Base-by-base conservation (phyloP, 2,797 vertebrate species). In the Pangasius djambal region DNA sequence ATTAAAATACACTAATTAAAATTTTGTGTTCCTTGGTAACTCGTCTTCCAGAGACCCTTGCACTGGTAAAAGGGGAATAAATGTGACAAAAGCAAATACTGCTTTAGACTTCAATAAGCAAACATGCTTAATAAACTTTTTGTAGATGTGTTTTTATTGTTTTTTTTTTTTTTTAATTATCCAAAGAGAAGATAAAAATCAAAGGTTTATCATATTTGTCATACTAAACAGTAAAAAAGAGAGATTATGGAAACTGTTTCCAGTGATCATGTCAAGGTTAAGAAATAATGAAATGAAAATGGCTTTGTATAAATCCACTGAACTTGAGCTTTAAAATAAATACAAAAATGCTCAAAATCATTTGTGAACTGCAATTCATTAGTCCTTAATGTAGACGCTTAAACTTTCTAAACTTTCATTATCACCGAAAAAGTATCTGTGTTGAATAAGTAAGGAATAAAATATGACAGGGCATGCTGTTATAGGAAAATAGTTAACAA, bases 1-100 rank as follows among this genome's bases (percentile, higher is more conserved):
- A 99, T 99, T 99, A 99, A 99, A 99, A 99, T 99, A 99, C 98
- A 99, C 98, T 99, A 99, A 99, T 99, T 99, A 99, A 99, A 99
- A 99, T 99, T 99, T 99, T 99, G 98, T 99, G 98, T 99, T 99
- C 98, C 98, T 99, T 98, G 97, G 98, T 99, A 99, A 99, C 98
- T 99, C 98, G 98, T 99, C 98, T 99, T 99, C 97, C 97, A 98
- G 96, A 97, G 98, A 97, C 98, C 97, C 97, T 97, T 97, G 97
- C 97, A 97, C 97, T 97, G 97, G 98, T 97, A 99, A 99, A 99
- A 99, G 98, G 98, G 98, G 98, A 99, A 99, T 99, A 99, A 99
- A 99, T 97, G 98, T 97, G 98, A 99, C 98, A 99, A 99, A 99
- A 98, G 98, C 98, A 98, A 99, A 98, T 97, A 97, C 97, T 97